Evolutionary conservation across 2,113 vertebrate genomes (phyloP).

Genomic region (Platysternon megacephalum): DNA sequence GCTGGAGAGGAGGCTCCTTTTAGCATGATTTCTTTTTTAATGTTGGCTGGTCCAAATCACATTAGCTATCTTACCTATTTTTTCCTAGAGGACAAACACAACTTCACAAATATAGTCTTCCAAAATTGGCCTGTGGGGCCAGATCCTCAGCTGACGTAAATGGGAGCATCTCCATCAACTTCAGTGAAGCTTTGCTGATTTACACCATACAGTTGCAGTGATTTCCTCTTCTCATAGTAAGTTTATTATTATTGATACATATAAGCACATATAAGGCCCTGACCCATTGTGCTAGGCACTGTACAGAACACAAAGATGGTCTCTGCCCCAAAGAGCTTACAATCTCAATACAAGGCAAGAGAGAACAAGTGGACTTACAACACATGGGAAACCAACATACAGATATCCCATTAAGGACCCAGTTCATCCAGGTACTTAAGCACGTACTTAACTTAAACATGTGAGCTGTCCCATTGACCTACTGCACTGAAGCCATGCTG

Average conservation of each 20-base stretch:
- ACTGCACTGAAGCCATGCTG: neutral
- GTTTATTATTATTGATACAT: neutral
- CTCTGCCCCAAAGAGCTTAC: neutral
- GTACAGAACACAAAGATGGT: neutral
- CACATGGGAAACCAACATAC: neutral
- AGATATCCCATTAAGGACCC: neutral
- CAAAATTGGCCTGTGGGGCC: neutral
- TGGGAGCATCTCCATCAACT: neutral
- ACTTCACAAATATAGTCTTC: neutral
- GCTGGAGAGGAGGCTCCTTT: conserved; percentile 22
- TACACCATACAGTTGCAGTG: neutral
- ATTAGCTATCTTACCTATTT: neutral
- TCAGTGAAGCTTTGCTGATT: neutral
- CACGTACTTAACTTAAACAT: neutral
- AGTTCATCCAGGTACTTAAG: neutral
- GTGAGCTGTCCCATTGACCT: neutral
- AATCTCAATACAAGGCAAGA: neutral
- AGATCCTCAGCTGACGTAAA: conserved; percentile 21
- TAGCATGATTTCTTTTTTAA: neutral
- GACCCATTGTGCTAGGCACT: accelerated
- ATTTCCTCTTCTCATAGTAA: neutral
- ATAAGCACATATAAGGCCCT: neutral
- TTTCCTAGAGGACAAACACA: neutral
- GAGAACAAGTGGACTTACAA: neutral
- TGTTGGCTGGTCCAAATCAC: neutral